These are phyloP conservation scores for Pan paniscus DNA, from an alignment of 2,113 vertebrate genomes.

Conservation along the genomic window DNA sequence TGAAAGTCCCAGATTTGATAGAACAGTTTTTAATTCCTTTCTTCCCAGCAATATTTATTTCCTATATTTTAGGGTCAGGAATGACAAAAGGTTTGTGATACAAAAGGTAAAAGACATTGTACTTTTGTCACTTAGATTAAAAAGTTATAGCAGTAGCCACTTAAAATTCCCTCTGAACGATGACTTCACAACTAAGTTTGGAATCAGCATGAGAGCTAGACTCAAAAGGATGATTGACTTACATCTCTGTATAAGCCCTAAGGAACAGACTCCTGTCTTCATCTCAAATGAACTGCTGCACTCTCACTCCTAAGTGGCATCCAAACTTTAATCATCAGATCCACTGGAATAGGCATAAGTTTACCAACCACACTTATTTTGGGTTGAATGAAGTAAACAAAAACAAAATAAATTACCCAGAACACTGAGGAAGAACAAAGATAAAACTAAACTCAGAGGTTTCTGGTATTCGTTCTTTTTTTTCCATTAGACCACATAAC, in stretches of 20 bases:
- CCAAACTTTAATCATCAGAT: not conserved
- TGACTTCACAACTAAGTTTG: not conserved
- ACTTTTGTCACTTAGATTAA: conserved; percentile 2
- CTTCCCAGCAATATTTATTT: conserved; percentile 40
- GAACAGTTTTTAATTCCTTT: conserved; percentile 71
- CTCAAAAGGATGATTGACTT: not conserved
- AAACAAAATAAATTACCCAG: not conserved
- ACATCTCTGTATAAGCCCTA: no score
- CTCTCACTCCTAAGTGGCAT: not conserved
- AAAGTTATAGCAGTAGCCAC: not conserved
- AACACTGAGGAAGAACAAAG: not conserved
- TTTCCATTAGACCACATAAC: not conserved
- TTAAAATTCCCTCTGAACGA: not conserved
- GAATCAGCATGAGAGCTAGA: not conserved
- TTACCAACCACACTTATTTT: not conserved
- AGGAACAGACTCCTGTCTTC: not conserved
- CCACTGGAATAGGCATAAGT: no score
- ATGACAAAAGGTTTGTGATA: conserved; percentile 37
- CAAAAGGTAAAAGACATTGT: conserved; percentile 1
- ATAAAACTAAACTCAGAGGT: not conserved
- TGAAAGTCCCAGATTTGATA: conserved; percentile 67
- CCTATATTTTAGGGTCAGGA: conserved; percentile 64
- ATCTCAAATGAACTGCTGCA: not conserved
- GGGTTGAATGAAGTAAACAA: not conserved
- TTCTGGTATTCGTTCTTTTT: not conserved